These are phyloP conservation scores for Heliothis subflexa DNA, from an alignment of 1,140 invertebrate genomes.

Conservation along the genomic window DNA sequence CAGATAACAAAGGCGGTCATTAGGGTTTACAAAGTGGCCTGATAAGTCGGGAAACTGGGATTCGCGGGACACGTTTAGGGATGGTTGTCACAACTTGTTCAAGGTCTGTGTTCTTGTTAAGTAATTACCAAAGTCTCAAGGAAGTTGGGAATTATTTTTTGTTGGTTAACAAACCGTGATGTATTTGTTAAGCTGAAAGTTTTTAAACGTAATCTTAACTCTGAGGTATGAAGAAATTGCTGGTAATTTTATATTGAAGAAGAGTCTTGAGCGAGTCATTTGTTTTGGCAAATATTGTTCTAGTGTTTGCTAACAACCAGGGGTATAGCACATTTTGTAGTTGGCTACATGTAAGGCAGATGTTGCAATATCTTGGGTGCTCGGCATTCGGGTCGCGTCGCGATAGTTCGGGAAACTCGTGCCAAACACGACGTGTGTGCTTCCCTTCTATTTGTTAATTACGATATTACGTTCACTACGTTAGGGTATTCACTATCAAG, in stretches of 20 bases:
- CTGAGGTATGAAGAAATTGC: slow-evolving; percentile 4
- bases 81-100: slow-evolving; percentile 29
- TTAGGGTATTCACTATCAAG: slow-evolving; percentile 23
- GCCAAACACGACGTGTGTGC: slow-evolving; percentile 31
- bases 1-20: slow-evolving; percentile 26
- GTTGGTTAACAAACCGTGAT: slow-evolving; percentile 27
- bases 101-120: slow-evolving; percentile 25
- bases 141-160: slow-evolving; percentile 37
- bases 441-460: slow-evolving; percentile 36
- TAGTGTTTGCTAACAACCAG: neutral
- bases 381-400: slow-evolving; percentile 11
- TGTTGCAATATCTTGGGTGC: slow-evolving; percentile 25
- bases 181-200: slow-evolving; percentile 16
- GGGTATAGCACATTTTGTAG: slow-evolving; percentile 7
- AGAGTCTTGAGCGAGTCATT: neutral
- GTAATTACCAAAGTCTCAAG: slow-evolving; percentile 35
- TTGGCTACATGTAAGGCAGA: slow-evolving; percentile 19
- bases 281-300: slow-evolving; percentile 26
- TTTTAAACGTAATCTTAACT: slow-evolving; percentile 28
- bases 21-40: slow-evolving; percentile 6
- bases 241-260: slow-evolving; percentile 10
- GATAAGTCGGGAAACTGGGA: neutral
- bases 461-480: slow-evolving; percentile 24
- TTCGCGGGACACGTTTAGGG: slow-evolving; percentile 5
- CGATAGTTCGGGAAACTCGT: slow-evolving; percentile 27